Evolutionary conservation across 2,888 invertebrate genomes (phyloP).

Genomic region (Zhengitettix transpicula): DNA sequence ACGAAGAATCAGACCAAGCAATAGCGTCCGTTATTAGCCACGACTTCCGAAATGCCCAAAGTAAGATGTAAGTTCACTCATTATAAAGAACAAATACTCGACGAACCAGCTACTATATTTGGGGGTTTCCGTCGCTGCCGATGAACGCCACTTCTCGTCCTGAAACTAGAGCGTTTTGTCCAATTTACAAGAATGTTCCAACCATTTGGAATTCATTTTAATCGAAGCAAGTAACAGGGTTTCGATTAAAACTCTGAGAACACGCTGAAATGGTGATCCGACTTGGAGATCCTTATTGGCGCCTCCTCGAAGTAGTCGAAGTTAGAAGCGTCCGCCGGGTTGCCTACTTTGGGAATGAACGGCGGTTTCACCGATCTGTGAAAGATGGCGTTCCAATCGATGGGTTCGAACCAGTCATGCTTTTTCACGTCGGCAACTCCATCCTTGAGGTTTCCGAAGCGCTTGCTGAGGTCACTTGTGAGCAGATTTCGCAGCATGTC

Average conservation of each 20-base stretch:
- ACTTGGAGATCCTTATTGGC: conserved; percentile 29
- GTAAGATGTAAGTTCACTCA: too few species aligned
- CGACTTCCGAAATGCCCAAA: too few species aligned
- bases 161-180: too few species aligned
- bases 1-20: too few species aligned
- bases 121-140: too few species aligned
- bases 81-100: too few species aligned
- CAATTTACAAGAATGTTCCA: too few species aligned
- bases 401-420: conserved; percentile 71
- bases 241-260: conserved; percentile 45
- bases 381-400: conserved; percentile 70
- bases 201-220: too few species aligned
- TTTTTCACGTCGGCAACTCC: conserved; percentile 80
- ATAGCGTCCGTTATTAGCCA: too few species aligned
- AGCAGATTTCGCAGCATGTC: conserved; percentile 36
- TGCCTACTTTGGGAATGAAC: conserved; percentile 36
- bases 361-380: conserved; percentile 50
- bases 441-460: conserved; percentile 71
- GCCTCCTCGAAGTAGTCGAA: conserved; percentile 22
- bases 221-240: too few species aligned
- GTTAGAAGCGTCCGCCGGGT: not conserved
- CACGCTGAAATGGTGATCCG: conserved; percentile 39
- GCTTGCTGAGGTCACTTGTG: conserved; percentile 40
- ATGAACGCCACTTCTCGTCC: too few species aligned
- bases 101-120: too few species aligned